phyloP scores from a whole-genome alignment of 2,113 vertebrate species.

The Martes martes region DNA sequence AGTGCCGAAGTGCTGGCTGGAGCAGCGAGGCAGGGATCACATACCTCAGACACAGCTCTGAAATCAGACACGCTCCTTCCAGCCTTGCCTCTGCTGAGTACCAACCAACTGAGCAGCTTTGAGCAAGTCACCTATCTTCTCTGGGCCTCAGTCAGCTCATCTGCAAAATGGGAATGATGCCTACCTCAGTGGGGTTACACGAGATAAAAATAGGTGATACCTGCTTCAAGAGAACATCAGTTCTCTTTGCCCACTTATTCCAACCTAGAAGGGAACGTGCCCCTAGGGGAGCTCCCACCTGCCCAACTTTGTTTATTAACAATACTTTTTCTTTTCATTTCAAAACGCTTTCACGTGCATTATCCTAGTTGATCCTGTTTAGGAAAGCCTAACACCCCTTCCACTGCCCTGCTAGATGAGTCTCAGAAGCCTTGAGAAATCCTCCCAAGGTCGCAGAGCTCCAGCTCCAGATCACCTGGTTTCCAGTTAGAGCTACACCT shows the following conservation, averaged over 20 bases:
- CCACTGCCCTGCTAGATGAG: background rate
- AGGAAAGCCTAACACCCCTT: background rate
- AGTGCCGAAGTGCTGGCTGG: background rate
- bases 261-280: background rate
- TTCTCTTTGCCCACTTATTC: background rate
- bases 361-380: background rate
- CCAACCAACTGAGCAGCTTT: background rate
- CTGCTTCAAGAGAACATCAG: background rate
- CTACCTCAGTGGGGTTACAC: background rate
- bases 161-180: background rate
- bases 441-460: constrained; percentile 30
- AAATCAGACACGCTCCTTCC: background rate
- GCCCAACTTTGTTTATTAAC: background rate
- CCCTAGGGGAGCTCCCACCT: background rate
- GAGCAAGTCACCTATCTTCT: background rate
- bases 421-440: constrained; percentile 22
- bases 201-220: background rate
- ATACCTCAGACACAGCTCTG: background rate
- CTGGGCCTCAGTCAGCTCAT: background rate
- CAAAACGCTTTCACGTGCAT: background rate
- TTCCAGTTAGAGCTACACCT: constrained; percentile 42
- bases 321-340: background rate
- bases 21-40: background rate
- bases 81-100: background rate
- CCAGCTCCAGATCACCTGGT: constrained; percentile 17